Percentiles rank a stretch among this genome's conserved stretches.
Evolutionary conservation across 2,888 invertebrate species (phyloP).

Genomic region (Nyleta sp.): DNA sequence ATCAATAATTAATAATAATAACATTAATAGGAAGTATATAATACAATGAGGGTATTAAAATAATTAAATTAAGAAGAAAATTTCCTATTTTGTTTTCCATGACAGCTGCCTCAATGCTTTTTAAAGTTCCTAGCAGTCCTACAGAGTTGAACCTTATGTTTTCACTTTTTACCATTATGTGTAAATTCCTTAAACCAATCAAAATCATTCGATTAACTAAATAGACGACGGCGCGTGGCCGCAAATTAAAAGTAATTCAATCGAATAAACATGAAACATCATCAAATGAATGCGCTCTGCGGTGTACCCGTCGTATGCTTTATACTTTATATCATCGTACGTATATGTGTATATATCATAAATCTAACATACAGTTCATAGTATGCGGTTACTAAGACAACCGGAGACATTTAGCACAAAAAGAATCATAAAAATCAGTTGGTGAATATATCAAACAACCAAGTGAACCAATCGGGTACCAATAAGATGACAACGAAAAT

Average conservation of each 20-base stretch:
- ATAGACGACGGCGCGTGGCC: slow-evolving; percentile 22
- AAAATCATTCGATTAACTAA: slow-evolving; percentile 34
- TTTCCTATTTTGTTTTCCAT: slow-evolving; percentile 78
- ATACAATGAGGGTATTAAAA: slow-evolving; percentile 80
- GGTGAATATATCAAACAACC: neutral
- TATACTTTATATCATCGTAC: slow-evolving; percentile 27
- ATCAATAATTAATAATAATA: slow-evolving; percentile 76
- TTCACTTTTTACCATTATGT: slow-evolving; percentile 41
- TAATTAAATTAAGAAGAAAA: slow-evolving; percentile 78
- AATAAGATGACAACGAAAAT: slow-evolving; percentile 41
- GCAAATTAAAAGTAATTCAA: slow-evolving; percentile 31
- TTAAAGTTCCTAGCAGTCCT: slow-evolving; percentile 79
- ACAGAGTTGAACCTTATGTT: slow-evolving; percentile 76
- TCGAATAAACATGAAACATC: slow-evolving; percentile 2
- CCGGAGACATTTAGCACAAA: slow-evolving; percentile 53
- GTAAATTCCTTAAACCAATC: slow-evolving; percentile 51
- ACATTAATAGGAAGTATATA: slow-evolving; percentile 79
- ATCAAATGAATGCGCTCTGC: slow-evolving; percentile 33
- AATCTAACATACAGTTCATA: slow-evolving; percentile 58
- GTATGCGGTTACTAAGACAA: slow-evolving; percentile 43
- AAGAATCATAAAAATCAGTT: slow-evolving; percentile 18
- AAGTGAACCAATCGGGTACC: slow-evolving; percentile 20
- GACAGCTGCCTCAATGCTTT: slow-evolving; percentile 83
- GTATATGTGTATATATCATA: slow-evolving; percentile 42
- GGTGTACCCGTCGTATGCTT: slow-evolving; percentile 35